Percentiles rank a stretch among this genome's conserved stretches.
Conservation (phyloP, 2,113 vertebrate genomes). For the Macrotis lagotis region DNA sequence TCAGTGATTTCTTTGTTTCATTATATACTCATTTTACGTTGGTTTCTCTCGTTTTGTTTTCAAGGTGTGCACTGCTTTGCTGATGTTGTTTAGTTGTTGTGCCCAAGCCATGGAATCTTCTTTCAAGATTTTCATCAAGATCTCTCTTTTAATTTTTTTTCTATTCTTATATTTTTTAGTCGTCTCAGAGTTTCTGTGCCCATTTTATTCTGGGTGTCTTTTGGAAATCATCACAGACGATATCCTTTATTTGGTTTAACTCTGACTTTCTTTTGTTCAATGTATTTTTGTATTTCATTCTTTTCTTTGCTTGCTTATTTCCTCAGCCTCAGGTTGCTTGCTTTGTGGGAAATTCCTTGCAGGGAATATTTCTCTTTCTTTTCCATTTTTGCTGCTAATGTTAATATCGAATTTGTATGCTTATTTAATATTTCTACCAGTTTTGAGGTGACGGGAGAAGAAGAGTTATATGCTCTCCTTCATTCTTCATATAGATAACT, state of each 20-base stretch:
- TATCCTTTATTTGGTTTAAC: no score
- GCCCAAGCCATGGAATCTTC: not conserved
- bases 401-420: not conserved
- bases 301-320: not conserved
- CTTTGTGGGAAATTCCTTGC: not conserved
- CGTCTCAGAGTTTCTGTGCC: no score
- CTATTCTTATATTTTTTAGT: no score
- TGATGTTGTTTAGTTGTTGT: not conserved
- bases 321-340: not conserved
- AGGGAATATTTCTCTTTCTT: not conserved
- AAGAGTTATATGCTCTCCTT: not conserved
- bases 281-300: not conserved
- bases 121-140: not conserved
- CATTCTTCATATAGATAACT: not conserved
- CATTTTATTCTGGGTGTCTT: no score
- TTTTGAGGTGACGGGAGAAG: not conserved
- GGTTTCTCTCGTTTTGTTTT: not conserved
- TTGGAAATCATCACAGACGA: no score
- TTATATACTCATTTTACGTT: not conserved
- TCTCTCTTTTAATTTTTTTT: not conserved
- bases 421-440: not conserved
- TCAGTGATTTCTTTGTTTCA: not conserved
- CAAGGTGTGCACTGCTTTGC: not conserved
- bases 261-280: no score
- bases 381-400: not conserved